These are phyloP conservation scores for Tenthredo livida DNA, from an alignment of 2,888 invertebrate species.

Conservation along the genomic window DNA sequence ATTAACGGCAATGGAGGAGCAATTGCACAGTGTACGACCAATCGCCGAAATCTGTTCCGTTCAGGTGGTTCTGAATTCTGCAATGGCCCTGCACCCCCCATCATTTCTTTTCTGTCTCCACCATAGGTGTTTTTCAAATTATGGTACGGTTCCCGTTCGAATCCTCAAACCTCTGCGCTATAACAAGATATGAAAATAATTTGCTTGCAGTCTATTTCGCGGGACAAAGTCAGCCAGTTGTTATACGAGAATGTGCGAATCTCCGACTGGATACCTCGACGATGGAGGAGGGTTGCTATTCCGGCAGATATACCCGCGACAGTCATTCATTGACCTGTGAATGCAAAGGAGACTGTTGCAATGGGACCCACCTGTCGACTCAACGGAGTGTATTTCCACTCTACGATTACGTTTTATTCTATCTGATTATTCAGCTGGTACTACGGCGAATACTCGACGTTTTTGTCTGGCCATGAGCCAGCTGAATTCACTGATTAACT, in stretches of 20 bases:
- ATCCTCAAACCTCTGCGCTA: not conserved
- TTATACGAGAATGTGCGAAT: slow-evolving; percentile 67
- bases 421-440: slow-evolving; percentile 10
- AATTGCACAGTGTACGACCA: too few relatives aligned
- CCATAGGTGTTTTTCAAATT: not conserved
- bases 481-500: not conserved
- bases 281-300: slow-evolving; percentile 64
- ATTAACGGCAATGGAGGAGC: too few relatives aligned
- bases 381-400: slow-evolving; percentile 17
- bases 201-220: slow-evolving; percentile 26
- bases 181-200: not conserved
- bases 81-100: too few relatives aligned
- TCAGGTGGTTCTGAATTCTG: too few relatives aligned
- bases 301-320: slow-evolving; percentile 65
- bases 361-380: slow-evolving; percentile 30
- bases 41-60: too few relatives aligned
- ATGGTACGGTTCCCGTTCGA: not conserved
- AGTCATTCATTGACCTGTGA: slow-evolving; percentile 70
- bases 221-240: slow-evolving; percentile 44
- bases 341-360: slow-evolving; percentile 59
- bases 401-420: not conserved
- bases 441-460: slow-evolving; percentile 21
- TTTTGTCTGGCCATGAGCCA: slow-evolving; percentile 17
- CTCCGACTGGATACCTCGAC: slow-evolving; percentile 52
- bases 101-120: not conserved